Evolutionary conservation across 2,113 vertebrate species (phyloP).

Genomic region (Ammodytes marinus): DNA sequence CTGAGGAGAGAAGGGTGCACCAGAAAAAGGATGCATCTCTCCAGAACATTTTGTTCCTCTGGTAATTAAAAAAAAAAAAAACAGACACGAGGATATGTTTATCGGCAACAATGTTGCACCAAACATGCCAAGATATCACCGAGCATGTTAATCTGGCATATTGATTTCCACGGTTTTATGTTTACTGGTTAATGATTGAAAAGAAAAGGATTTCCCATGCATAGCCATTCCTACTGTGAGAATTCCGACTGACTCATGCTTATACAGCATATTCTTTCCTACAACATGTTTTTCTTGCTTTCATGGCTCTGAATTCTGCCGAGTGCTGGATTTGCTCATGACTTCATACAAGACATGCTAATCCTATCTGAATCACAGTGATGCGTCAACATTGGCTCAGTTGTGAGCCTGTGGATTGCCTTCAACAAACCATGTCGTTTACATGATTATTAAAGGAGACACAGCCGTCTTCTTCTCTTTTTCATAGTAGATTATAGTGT

Average conservation of each 20-base stretch:
- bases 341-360: conserved; percentile 24
- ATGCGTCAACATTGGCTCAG: conserved; percentile 1
- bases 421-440: not conserved
- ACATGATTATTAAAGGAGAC: not conserved
- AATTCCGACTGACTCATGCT: conserved; percentile 30
- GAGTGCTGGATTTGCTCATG: conserved; percentile 1
- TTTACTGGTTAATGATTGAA: conserved; percentile 18
- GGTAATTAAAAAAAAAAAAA: conserved; percentile 41
- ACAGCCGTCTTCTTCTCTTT: not conserved
- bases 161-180: conserved; percentile 24
- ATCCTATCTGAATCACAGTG: conserved; percentile 47
- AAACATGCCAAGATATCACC: conserved; percentile 9
- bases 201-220: not conserved
- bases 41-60: conserved; percentile 80
- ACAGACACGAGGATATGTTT: conserved; percentile 62
- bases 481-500: not conserved
- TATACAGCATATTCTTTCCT: conserved; percentile 11
- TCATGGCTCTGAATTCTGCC: conserved; percentile 51
- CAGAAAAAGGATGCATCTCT: conserved; percentile 52
- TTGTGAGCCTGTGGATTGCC: not conserved
- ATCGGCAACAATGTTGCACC: conserved; percentile 52
- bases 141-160: conserved; percentile 6
- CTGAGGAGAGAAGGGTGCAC: conserved; percentile 60
- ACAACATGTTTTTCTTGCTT: conserved; percentile 1
- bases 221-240: not conserved